Base-by-base conservation (phyloP, 2,888 invertebrate genomes). In the Apantesis nais region DNA sequence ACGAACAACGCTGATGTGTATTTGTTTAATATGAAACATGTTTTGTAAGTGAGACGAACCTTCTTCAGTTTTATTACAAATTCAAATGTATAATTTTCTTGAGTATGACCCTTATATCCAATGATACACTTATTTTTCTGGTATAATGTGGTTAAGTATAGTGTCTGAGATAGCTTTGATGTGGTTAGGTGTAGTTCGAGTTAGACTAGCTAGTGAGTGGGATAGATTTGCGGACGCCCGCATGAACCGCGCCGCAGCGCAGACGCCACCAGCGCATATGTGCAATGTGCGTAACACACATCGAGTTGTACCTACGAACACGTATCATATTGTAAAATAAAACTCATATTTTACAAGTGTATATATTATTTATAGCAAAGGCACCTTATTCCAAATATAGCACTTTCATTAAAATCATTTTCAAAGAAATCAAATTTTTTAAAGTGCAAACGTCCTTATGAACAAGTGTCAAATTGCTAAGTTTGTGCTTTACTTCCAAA, bases 211-310 rank as follows among this genome's bases (percentile, higher is more conserved):
- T 7, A 92, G 81, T 1, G 69, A 72, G 0, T 70, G 67, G 22
- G 74, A 55, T 0, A 80, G 70, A 37, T 84, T 81, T 0, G 73
- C 63, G 4, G 70, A 8, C 55, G 69, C 66, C 41, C 44, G 55
- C 48, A 83, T 34, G 67, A 77, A 74, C 9, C 70, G 74, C 22
- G 77, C 74, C 5, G 82, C 68, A 4, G 89, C 88, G 0, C 78
- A 74, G 67, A 91, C 88, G 0, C 85, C 83, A 37, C 86, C 91
- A 11, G 89, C 91, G n/a, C 83, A 83, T 44, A 92, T 62, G 72
- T 90, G 89, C 60, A 90, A 52, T 22, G 86, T 86, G n/a, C 85
- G 79, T 14, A 82, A 11, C 7, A 62, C 68, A 39, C 22, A 12
- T 11, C 62, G 72, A 34, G 41, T n/a, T 29, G 60, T 34, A 39